A percentile compares a stretch with the other conserved stretches of the same genome.
Conservation (phyloP, 2,888 invertebrate species). For the Nezara viridula region DNA sequence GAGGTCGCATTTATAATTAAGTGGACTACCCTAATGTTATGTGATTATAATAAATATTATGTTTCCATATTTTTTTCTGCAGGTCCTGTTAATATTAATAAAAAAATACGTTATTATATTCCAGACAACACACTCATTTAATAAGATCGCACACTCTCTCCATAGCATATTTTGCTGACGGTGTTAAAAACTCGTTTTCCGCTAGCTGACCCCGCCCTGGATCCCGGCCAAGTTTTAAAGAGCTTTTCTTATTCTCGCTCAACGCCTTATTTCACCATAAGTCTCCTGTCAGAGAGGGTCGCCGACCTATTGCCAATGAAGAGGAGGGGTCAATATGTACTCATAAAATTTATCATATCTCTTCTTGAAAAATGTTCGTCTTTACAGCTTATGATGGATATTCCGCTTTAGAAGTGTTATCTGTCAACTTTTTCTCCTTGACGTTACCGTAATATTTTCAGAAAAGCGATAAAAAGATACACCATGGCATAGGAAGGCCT, state of each 20-base stretch:
- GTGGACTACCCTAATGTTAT: not conserved
- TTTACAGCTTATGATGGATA: not conserved
- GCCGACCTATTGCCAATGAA: not conserved
- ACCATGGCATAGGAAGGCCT: not conserved
- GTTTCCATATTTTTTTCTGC: too few relatives aligned
- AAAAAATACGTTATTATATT: not conserved
- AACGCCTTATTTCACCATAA: not conserved
- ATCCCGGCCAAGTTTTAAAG: not conserved
- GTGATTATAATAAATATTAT: too few relatives aligned
- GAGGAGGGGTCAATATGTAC: not conserved
- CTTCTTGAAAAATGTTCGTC: not conserved
- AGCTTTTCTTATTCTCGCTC: not conserved
- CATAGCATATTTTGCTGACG: not conserved
- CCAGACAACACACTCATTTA: not conserved
- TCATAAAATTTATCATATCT: not conserved
- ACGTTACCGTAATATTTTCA: not conserved
- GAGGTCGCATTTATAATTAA: not conserved
- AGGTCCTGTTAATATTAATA: not conserved
- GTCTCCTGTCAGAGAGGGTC: not conserved
- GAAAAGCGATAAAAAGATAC: not conserved
- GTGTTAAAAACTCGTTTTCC: constrained; percentile 22
- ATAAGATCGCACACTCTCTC: not conserved
- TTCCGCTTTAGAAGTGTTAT: not conserved
- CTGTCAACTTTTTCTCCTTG: not conserved
- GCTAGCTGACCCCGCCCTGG: not conserved